phyloP scores from a whole-genome alignment of 2,797 vertebrate species.

The Myotis myotis region DNA sequence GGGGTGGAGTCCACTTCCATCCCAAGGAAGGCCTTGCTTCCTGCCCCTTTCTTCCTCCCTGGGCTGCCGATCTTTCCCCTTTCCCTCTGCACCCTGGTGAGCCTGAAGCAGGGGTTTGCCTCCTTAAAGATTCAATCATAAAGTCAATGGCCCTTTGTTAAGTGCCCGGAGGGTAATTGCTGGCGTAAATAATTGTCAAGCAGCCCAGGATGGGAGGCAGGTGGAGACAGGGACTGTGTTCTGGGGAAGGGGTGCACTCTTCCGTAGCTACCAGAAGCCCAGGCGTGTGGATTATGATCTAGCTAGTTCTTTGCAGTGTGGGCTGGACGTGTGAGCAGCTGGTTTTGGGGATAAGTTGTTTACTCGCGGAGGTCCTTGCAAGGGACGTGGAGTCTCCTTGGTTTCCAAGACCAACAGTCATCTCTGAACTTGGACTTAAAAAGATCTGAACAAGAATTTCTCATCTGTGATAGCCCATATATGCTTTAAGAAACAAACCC shows the following conservation, averaged over 20 bases:
- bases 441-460: neutral
- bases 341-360: neutral
- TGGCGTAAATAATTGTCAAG: constrained; percentile 70
- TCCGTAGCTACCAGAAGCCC: constrained; percentile 63
- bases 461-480: neutral
- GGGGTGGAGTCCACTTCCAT: too few species aligned
- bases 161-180: constrained; percentile 63
- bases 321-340: neutral
- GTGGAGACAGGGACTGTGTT: constrained; percentile 51
- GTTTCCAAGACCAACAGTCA: neutral
- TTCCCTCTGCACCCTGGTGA: neutral
- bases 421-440: neutral
- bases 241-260: constrained; percentile 38
- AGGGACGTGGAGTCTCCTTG: neutral
- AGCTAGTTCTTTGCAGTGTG: neutral
- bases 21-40: neutral
- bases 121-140: constrained; percentile 53
- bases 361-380: neutral
- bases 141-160: constrained; percentile 72
- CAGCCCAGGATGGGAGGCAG: neutral
- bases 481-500: neutral
- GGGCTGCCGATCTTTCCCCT: neutral
- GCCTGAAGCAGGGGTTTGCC: neutral
- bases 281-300: constrained; percentile 67
- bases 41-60: neutral